Percentiles rank a stretch among this genome's conserved stretches.
Conservation (phyloP, 1,140 invertebrate species). For the Laupala kohalensis region DNA sequence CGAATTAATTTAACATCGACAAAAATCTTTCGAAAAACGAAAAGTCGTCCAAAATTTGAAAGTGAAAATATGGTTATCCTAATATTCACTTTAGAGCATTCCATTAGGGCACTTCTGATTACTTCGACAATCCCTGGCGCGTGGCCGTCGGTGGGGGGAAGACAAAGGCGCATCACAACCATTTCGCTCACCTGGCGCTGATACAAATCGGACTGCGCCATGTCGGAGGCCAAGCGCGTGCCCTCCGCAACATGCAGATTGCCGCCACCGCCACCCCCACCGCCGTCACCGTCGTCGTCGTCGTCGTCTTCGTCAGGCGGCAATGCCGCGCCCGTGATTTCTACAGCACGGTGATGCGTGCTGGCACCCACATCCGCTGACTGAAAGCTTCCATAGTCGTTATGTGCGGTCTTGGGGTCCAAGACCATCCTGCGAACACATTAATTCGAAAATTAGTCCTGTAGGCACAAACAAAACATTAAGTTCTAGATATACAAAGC, state of each 20-base stretch:
- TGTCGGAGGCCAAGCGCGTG: conserved; percentile 28
- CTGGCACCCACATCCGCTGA: conserved; percentile 25
- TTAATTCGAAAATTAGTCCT: too few species aligned
- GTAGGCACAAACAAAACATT: too few species aligned
- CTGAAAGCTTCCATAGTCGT: conserved; percentile 40
- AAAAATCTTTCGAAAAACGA: too few species aligned
- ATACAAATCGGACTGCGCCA: conserved; percentile 28
- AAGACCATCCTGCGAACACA: conserved; percentile 35
- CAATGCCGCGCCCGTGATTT: conserved; percentile 15
- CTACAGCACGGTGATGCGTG: conserved; percentile 19
- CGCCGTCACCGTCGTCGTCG: conserved; percentile 21
- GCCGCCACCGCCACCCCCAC: conserved; percentile 23
- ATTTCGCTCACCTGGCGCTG: conserved; percentile 1
- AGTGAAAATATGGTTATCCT: too few species aligned
- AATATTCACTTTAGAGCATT: too few species aligned
- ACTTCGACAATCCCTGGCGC: too few species aligned
- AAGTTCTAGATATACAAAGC: too few species aligned
- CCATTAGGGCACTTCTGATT: too few species aligned
- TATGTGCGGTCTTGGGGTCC: conserved; percentile 37
- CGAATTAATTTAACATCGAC: too few species aligned
- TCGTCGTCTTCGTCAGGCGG: conserved; percentile 19
- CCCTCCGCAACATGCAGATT: conserved; percentile 17
- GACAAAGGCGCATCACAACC: background rate
- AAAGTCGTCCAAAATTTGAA: too few species aligned
- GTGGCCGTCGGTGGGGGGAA: too few species aligned